A percentile compares a stretch with the other conserved stretches of the same genome.
These are phyloP conservation scores for Tanytarsus gracilentus DNA, from an alignment of 2,888 invertebrate species.

Conservation along the genomic window DNA sequence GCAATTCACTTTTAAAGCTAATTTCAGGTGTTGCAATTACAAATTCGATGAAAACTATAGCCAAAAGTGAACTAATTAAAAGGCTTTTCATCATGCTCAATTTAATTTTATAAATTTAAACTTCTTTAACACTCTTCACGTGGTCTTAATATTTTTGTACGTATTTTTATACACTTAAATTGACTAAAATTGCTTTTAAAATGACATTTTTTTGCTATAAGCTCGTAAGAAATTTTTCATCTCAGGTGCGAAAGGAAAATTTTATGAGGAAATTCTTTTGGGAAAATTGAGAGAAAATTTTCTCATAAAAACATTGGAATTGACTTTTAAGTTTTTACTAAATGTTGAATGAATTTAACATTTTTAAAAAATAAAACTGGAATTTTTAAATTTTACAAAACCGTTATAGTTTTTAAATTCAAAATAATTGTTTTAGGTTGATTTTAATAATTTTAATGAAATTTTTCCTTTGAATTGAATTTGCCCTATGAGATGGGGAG, in stretches of 20 bases:
- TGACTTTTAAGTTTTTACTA: too few species aligned
- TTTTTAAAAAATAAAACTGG: too few species aligned
- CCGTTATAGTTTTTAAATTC: too few species aligned
- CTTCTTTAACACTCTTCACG: not conserved
- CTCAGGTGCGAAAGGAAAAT: too few species aligned
- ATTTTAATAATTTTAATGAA: too few species aligned
- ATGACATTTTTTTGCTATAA: slow-evolving; percentile 4
- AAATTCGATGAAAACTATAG: not conserved
- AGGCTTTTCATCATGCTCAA: not conserved
- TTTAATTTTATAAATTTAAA: not conserved
- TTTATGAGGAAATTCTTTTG: not conserved
- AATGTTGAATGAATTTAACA: too few species aligned
- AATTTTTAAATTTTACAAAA: not conserved
- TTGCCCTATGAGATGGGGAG: too few species aligned
- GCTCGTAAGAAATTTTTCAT: not conserved
- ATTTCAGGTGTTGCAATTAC: not conserved
- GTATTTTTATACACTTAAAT: not conserved
- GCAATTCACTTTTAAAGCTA: not conserved
- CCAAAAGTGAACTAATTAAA: not conserved
- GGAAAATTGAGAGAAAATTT: not conserved
- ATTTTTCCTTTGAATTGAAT: too few species aligned
- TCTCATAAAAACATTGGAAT: not conserved
- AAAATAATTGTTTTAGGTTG: too few species aligned
- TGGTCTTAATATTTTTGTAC: not conserved
- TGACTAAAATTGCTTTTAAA: not conserved